A percentile compares a stretch with the other conserved stretches of the same genome.
Evolutionary conservation across 2,888 invertebrate species (phyloP).

Genomic region (Muschampia staudingeri): DNA sequence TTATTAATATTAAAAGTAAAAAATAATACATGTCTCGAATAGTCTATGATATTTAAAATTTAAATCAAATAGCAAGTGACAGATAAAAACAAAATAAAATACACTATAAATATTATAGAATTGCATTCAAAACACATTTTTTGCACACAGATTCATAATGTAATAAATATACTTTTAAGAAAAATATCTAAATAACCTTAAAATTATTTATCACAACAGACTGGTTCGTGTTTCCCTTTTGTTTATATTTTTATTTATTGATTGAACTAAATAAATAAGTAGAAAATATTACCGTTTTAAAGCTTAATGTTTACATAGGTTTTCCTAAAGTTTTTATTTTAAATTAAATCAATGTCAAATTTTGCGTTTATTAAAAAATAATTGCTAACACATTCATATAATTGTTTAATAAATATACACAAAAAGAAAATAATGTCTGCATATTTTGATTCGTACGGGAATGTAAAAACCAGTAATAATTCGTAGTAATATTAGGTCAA

Average conservation of each 20-base stretch:
- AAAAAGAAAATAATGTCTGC: slow-evolving; percentile 14
- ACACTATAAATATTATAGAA: slow-evolving; percentile 70
- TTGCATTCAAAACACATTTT: slow-evolving; percentile 77
- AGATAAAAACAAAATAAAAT: slow-evolving; percentile 70
- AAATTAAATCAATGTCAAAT: not conserved
- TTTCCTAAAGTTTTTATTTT: slow-evolving; percentile 25
- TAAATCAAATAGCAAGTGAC: slow-evolving; percentile 71
- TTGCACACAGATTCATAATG: slow-evolving; percentile 72
- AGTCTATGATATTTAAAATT: slow-evolving; percentile 58
- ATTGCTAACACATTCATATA: not conserved
- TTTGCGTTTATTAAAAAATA: slow-evolving; percentile 11
- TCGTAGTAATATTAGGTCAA: slow-evolving; percentile 52
- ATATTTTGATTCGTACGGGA: slow-evolving; percentile 41
- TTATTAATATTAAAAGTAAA: slow-evolving; percentile 10
- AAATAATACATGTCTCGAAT: slow-evolving; percentile 26
- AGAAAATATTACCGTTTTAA: slow-evolving; percentile 77
- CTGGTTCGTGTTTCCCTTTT: slow-evolving; percentile 84
- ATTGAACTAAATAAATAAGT: slow-evolving; percentile 83
- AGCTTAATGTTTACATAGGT: slow-evolving; percentile 78
- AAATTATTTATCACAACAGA: slow-evolving; percentile 89
- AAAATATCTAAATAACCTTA: slow-evolving; percentile 79
- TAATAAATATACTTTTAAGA: slow-evolving; percentile 77
- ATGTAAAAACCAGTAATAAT: slow-evolving; percentile 48
- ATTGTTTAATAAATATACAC: slow-evolving; percentile 25
- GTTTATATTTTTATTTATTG: slow-evolving; percentile 69